A percentile compares a stretch with the other conserved stretches of the same genome.
Evolutionary conservation across 1,140 invertebrate genomes (phyloP).

Genomic region (Camponotus floridanus): DNA sequence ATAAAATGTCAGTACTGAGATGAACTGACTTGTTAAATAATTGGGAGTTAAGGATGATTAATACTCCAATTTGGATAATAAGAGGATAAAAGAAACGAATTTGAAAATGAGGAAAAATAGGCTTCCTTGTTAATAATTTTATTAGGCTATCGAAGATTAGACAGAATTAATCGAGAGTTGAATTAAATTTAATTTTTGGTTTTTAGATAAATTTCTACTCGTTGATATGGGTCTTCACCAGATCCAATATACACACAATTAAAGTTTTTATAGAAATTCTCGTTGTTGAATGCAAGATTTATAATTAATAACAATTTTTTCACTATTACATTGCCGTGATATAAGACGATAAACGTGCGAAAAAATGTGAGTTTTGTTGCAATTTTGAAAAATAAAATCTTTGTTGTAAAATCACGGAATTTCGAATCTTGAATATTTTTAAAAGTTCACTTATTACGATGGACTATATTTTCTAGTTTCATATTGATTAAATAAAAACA

Average conservation of each 20-base stretch:
- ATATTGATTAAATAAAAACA: constrained; percentile 55
- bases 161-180: constrained; percentile 57
- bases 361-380: neutral
- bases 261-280: constrained; percentile 43
- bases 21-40: neutral
- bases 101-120: neutral
- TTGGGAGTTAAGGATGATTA: neutral
- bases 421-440: constrained; percentile 26
- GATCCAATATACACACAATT: constrained; percentile 19
- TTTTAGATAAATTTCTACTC: constrained; percentile 40
- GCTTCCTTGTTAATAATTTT: constrained; percentile 31
- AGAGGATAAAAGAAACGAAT: neutral
- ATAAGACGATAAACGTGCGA: neutral
- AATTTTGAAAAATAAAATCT: neutral
- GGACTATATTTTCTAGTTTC: constrained; percentile 1
- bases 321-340: neutral
- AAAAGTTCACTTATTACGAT: constrained; percentile 4
- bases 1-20: neutral
- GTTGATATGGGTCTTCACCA: neutral
- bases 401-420: neutral
- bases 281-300: constrained; percentile 15
- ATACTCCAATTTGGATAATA: constrained; percentile 11
- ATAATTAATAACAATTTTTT: constrained; percentile 56
- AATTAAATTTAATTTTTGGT: constrained; percentile 64
- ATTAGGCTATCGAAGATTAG: constrained; percentile 7